A percentile compares a stretch with the other conserved stretches of the same genome.
Conservation (phyloP, 2,888 invertebrate genomes). For the Abscondita cerata region DNA sequence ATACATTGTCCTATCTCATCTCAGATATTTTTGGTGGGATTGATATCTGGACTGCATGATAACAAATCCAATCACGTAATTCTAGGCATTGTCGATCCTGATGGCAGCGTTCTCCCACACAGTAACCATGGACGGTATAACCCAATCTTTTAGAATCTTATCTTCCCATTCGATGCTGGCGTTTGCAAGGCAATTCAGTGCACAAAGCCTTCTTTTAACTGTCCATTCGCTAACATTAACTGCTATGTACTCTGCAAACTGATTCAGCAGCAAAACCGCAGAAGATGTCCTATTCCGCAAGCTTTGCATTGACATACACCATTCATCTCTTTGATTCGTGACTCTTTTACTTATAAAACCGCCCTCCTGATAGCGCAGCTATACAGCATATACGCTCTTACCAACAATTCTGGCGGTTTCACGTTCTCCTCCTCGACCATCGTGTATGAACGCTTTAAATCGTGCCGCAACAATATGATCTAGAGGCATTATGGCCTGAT, state of each 20-base stretch:
- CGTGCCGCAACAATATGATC: constrained; percentile 23
- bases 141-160: too few relatives aligned
- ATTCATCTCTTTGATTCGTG: too few relatives aligned
- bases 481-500: constrained; percentile 16
- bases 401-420: constrained; percentile 26
- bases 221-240: constrained; percentile 35
- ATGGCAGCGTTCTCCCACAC: too few relatives aligned
- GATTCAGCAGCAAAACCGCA: constrained; percentile 31
- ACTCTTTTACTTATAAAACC: constrained; percentile 24
- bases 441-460: constrained; percentile 23
- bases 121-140: too few relatives aligned
- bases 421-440: constrained; percentile 24
- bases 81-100: too few relatives aligned
- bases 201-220: constrained; percentile 34
- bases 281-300: constrained; percentile 30
- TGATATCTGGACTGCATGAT: too few relatives aligned
- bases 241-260: constrained; percentile 33
- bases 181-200: constrained; percentile 31
- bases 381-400: too few relatives aligned
- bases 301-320: too few relatives aligned
- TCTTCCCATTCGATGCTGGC: too few relatives aligned
- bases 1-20: too few relatives aligned
- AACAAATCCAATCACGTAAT: too few relatives aligned
- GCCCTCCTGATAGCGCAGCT: constrained; percentile 18
- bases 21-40: too few relatives aligned